Evolutionary conservation across 2,797 vertebrate genomes (phyloP).

Genomic region (Myotis pilosus): DNA sequence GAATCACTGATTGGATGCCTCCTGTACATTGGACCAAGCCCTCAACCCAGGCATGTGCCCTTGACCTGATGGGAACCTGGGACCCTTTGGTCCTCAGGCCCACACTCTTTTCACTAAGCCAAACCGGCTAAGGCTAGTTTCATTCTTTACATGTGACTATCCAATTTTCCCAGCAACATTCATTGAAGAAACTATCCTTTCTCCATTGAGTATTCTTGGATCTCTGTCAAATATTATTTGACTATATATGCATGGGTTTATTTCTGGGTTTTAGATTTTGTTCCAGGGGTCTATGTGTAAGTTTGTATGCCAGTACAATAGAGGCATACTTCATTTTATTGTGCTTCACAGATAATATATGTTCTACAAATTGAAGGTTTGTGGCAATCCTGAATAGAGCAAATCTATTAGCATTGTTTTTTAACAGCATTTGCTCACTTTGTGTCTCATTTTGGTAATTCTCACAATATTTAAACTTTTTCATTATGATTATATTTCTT

Average conservation of each 20-base stretch:
- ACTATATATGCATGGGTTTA: neutral
- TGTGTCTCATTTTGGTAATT: neutral
- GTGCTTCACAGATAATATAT: neutral
- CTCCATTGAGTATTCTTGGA: neutral
- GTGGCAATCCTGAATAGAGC: no score
- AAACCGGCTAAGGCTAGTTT: neutral
- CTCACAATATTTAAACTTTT: neutral
- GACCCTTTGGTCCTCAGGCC: no score
- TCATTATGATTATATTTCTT: neutral
- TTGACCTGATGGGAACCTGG: no score
- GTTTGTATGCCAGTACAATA: neutral
- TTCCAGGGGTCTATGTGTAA: neutral
- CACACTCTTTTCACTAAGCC: no score
- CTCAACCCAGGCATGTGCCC: no score
- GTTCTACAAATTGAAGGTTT: neutral
- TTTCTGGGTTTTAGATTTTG: neutral
- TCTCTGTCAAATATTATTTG: neutral
- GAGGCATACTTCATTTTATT: neutral
- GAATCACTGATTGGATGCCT: no score
- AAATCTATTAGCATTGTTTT: neutral
- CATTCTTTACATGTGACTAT: neutral
- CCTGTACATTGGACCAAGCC: no score
- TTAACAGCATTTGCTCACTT: neutral
- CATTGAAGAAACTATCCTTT: neutral
- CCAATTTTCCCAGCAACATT: neutral